Percentiles rank a stretch among this genome's conserved stretches.
phyloP scores from a whole-genome alignment of 2,113 vertebrate genomes.

The Anarhynchus alexandrinus region DNA sequence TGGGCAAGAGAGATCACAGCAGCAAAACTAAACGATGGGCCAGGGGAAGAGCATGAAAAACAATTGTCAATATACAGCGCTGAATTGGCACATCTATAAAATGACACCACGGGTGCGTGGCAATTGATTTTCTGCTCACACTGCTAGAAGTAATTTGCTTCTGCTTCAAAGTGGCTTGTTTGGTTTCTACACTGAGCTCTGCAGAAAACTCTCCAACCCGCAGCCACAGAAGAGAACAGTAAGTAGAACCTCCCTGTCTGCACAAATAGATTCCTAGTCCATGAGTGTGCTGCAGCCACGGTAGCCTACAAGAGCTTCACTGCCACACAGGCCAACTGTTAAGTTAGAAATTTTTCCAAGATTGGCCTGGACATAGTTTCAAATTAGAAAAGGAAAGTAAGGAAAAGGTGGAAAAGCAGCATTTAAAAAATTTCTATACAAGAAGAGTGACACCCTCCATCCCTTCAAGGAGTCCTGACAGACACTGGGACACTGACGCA shows the following conservation, averaged over 20 bases:
- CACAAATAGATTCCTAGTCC: accelerated
- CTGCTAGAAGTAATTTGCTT: background rate
- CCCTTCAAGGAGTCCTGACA: background rate
- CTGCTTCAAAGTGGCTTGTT: background rate
- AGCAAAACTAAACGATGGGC: background rate
- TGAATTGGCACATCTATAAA: background rate
- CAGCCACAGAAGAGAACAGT: background rate
- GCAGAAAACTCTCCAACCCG: background rate
- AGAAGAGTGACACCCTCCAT: background rate
- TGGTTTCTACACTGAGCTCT: background rate
- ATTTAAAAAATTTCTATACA: accelerated
- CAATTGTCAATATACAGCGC: accelerated
- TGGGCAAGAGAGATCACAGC: background rate
- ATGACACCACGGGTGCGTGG: background rate
- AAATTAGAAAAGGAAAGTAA: background rate
- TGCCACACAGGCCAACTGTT: background rate
- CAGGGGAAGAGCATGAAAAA: background rate
- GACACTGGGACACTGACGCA: background rate
- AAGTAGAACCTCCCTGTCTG: background rate
- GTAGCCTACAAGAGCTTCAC: background rate
- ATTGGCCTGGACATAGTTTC: background rate
- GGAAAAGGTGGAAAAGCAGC: background rate
- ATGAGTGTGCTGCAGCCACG: background rate
- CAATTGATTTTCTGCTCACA: background rate
- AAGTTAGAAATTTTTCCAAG: background rate